Evolutionary conservation across 2,113 vertebrate species (phyloP).

Genomic region (Rhinichthys klamathensis): DNA sequence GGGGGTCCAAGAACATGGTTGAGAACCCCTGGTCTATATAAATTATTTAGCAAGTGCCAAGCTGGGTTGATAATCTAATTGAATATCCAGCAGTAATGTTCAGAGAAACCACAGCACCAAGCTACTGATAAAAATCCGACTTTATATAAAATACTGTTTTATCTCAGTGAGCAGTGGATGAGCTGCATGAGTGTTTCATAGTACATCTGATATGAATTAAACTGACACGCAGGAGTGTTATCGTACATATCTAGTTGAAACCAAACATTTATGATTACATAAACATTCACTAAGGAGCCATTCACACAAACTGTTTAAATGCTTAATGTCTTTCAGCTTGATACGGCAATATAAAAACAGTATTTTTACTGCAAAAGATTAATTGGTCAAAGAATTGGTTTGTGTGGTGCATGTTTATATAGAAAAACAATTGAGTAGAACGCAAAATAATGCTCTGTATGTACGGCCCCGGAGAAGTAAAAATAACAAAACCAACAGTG

Average conservation of each 20-base stretch:
- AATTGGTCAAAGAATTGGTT: background rate
- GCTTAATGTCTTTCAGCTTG: background rate
- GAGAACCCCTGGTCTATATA: background rate
- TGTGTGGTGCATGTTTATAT: background rate
- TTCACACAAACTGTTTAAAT: constrained; percentile 1
- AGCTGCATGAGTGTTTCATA: background rate
- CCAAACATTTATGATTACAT: background rate
- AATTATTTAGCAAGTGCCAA: background rate
- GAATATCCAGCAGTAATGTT: background rate
- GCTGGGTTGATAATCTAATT: background rate
- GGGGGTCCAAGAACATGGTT: too few species aligned
- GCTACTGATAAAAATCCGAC: background rate
- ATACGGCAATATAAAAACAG: background rate
- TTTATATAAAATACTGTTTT: background rate
- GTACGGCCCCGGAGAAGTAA: background rate
- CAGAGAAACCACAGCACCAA: background rate
- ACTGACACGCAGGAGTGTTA: background rate
- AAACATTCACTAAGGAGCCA: background rate
- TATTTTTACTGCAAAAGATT: background rate
- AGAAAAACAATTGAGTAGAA: background rate
- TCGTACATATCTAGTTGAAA: background rate
- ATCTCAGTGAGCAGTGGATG: background rate
- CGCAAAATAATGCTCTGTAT: background rate
- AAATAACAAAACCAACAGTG: constrained; percentile 25
- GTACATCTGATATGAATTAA: constrained; percentile 3